Percentiles rank a stretch among this genome's conserved stretches.
Conservation (phyloP, 1,140 invertebrate species). For the Anastrepha obliqua region DNA sequence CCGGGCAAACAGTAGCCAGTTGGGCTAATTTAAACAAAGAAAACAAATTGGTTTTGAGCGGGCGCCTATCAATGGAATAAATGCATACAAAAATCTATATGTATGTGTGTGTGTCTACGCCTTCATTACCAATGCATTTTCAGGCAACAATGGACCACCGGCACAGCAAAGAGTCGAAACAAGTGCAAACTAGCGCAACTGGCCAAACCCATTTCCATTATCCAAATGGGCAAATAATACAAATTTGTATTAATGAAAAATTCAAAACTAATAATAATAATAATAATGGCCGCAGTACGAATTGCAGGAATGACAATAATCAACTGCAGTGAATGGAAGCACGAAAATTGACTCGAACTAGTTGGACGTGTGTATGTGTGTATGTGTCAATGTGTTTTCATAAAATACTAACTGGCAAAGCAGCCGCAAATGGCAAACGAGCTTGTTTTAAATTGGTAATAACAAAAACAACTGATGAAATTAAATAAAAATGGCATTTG, state of each 20-base stretch:
- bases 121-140: neutral
- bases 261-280: constrained; percentile 49
- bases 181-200: constrained; percentile 19
- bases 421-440: constrained; percentile 7
- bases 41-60: neutral
- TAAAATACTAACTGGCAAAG: neutral
- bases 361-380: neutral
- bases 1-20: neutral
- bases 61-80: neutral
- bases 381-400: neutral
- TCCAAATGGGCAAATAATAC: constrained; percentile 38
- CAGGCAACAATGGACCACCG: constrained; percentile 35
- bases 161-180: neutral
- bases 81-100: neutral
- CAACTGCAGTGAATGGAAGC: neutral
- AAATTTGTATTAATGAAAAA: constrained; percentile 52
- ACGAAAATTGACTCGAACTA: neutral
- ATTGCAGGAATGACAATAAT: neutral
- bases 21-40: neutral
- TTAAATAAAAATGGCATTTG: constrained; percentile 24
- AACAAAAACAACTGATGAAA: constrained; percentile 44
- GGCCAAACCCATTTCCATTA: constrained; percentile 37
- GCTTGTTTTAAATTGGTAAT: constrained; percentile 39
- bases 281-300: neutral
- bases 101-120: neutral